A percentile compares a stretch with the other conserved stretches of the same genome.
These are phyloP conservation scores for Notoglanidium macrostoma DNA, from an alignment of 2,797 vertebrate species.

Conservation along the genomic window DNA sequence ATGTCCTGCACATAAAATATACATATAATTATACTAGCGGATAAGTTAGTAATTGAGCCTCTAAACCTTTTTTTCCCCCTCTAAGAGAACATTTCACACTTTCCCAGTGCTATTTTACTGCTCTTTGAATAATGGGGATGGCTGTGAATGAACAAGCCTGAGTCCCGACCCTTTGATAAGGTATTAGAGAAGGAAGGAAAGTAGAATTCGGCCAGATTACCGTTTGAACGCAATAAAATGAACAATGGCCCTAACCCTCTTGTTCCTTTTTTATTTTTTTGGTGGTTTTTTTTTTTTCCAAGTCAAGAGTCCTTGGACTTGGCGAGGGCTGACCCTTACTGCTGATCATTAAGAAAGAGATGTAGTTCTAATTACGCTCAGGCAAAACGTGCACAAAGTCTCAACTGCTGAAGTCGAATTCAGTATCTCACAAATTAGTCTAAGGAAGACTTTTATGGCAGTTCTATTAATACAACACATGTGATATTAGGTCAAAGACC, in stretches of 20 bases:
- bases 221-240: conserved; percentile 72
- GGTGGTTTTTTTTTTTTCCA: background rate
- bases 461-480: conserved; percentile 44
- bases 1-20: conserved; percentile 74
- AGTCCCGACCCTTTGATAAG: conserved; percentile 72
- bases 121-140: conserved; percentile 65
- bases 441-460: conserved; percentile 35
- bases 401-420: conserved; percentile 18
- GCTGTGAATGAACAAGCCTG: conserved; percentile 69
- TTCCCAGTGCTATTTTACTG: conserved; percentile 71
- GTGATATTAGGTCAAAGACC: conserved; percentile 50
- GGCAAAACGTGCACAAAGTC: conserved; percentile 66
- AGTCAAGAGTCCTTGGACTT: conserved; percentile 75
- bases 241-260: conserved; percentile 56
- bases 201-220: conserved; percentile 78
- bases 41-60: conserved; percentile 74
- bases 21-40: conserved; percentile 75
- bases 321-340: conserved; percentile 69
- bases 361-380: conserved; percentile 73
- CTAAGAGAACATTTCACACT: conserved; percentile 70
- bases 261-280: conserved; percentile 52
- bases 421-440: conserved; percentile 40
- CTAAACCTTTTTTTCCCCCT: conserved; percentile 67
- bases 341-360: conserved; percentile 72
- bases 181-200: conserved; percentile 63